These are phyloP conservation scores for Cyphomyrus discorhynchus DNA, from an alignment of 2,113 vertebrate species.

Conservation along the genomic window DNA sequence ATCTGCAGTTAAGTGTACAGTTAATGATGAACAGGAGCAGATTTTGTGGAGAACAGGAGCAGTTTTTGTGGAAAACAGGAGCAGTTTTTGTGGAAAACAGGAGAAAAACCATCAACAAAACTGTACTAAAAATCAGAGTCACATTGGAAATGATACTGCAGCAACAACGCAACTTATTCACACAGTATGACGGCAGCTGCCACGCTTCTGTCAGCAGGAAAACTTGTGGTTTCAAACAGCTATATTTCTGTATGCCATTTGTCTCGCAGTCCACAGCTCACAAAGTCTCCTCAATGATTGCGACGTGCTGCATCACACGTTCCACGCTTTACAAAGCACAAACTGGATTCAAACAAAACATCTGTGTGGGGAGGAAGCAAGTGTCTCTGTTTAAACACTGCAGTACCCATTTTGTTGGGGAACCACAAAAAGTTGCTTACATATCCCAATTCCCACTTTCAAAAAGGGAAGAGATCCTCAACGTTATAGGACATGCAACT, in stretches of 20 bases:
- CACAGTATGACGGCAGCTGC: not conserved
- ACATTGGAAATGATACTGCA: not conserved
- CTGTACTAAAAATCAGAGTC: not conserved
- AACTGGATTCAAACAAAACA: not conserved
- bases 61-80: not conserved
- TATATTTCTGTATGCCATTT: not conserved
- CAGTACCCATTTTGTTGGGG: conserved; percentile 89
- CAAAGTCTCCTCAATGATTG: not conserved
- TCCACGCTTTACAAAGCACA: not conserved
- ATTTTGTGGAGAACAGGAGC: not conserved
- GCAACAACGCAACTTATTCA: not conserved
- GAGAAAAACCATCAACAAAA: not conserved
- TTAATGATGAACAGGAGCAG: not conserved
- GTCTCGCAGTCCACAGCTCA: not conserved
- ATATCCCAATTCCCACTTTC: conserved; percentile 74
- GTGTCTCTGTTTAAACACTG: conserved; percentile 59
- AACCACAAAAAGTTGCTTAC: conserved; percentile 98
- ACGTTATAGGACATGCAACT: conserved; percentile 65
- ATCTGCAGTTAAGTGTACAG: not conserved
- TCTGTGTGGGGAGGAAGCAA: not conserved
- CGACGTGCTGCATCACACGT: not conserved
- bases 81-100: not conserved
- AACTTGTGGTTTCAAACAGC: not conserved
- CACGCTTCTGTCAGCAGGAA: not conserved
- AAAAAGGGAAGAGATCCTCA: conserved; percentile 53